Evolutionary conservation across 2,888 invertebrate genomes (phyloP).

Genomic region (Acanthosoma haemorrhoidale): DNA sequence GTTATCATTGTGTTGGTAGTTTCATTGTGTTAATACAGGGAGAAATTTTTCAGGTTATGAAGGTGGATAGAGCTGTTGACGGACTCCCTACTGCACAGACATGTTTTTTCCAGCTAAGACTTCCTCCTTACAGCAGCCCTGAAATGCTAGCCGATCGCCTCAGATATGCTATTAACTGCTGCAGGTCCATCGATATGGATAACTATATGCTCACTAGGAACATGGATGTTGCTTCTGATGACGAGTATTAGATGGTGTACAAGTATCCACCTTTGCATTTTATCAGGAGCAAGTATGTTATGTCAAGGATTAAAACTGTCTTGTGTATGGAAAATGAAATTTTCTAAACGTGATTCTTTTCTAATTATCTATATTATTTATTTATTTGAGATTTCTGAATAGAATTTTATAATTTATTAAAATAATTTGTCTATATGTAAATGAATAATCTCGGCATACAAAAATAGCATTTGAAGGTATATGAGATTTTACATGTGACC

Average conservation of each 20-base stretch:
- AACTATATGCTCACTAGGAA: conserved; percentile 63
- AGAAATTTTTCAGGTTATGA: conserved; percentile 56
- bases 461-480: not conserved
- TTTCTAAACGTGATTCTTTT: not conserved
- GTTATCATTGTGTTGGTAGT: too few relatives aligned
- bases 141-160: conserved; percentile 58
- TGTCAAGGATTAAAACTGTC: not conserved
- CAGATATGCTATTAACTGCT: conserved; percentile 61
- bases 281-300: not conserved
- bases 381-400: not conserved
- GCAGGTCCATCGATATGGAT: conserved; percentile 63
- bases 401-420: conserved; percentile 14
- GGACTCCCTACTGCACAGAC: conserved; percentile 62
- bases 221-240: conserved; percentile 50
- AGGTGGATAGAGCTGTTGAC: conserved; percentile 54
- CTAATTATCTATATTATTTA: not conserved
- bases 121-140: conserved; percentile 57
- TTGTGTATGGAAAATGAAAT: not conserved
- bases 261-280: not conserved
- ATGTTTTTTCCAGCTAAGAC: conserved; percentile 57
- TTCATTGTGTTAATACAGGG: too few relatives aligned
- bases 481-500: not conserved
- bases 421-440: not conserved
- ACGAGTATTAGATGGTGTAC: conserved; percentile 44
- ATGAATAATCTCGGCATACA: not conserved